These are phyloP conservation scores for Heloderma charlesbogerti DNA, from an alignment of 2,113 vertebrate species.

Conservation along the genomic window DNA sequence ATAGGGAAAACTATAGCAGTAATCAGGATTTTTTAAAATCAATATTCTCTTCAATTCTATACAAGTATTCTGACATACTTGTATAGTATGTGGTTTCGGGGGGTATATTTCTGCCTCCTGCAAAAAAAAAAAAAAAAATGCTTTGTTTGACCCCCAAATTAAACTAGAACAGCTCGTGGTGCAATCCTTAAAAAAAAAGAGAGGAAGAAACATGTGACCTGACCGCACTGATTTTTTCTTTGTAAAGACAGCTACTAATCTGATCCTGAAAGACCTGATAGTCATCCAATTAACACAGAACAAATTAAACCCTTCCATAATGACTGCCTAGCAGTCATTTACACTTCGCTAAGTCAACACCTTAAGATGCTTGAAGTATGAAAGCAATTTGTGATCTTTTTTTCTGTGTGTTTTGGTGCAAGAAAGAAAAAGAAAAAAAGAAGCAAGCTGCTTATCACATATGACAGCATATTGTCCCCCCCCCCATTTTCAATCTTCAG, in stretches of 20 bases:
- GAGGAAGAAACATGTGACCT: slow-evolving; percentile 34
- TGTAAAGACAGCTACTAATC: background rate
- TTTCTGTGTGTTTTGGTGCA: background rate
- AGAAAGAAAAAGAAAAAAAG: background rate
- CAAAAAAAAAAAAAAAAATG: background rate
- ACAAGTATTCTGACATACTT: background rate
- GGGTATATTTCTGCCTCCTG: background rate
- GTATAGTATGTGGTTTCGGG: too few species aligned
- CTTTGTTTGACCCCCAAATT: background rate
- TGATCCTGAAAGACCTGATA: slow-evolving; percentile 2
- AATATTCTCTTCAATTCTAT: too few species aligned
- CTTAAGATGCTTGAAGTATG: background rate
- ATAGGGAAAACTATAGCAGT: background rate
- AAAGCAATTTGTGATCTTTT: background rate
- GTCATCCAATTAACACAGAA: background rate
- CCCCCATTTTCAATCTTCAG: background rate
- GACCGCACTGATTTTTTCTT: slow-evolving; percentile 17
- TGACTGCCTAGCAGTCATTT: background rate
- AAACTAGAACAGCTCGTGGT: background rate
- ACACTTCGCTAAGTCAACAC: background rate
- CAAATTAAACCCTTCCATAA: background rate
- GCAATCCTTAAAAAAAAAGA: background rate
- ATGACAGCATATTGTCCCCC: background rate
- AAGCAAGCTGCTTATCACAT: background rate
- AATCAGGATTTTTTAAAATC: too few species aligned